These are phyloP conservation scores for Steinernema khuongi DNA, from an alignment of 1,140 invertebrate genomes.

Conservation along the genomic window DNA sequence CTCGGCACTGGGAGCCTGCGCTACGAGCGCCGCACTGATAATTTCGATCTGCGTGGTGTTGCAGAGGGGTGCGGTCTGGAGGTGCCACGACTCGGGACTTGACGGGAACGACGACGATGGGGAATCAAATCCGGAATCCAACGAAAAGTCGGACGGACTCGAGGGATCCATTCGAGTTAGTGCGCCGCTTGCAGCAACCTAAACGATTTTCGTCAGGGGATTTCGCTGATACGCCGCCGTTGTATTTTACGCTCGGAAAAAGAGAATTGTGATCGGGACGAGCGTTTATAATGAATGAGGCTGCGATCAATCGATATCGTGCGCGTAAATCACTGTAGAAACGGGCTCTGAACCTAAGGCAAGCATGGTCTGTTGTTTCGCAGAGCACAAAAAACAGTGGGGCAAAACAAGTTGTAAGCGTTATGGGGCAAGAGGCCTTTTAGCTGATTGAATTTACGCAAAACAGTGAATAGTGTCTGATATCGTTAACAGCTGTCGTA, in stretches of 20 bases:
- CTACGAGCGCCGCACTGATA: not conserved
- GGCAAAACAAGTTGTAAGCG: not conserved
- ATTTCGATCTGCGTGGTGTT: not conserved
- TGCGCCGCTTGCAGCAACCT: not conserved
- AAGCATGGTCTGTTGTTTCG: not conserved
- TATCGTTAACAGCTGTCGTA: too few species aligned
- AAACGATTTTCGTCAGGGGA: not conserved
- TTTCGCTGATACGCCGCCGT: not conserved
- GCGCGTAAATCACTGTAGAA: constrained; percentile 9
- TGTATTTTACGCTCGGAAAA: not conserved
- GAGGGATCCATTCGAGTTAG: not conserved
- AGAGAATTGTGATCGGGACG: not conserved
- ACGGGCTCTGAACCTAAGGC: not conserved
- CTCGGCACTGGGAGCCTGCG: not conserved
- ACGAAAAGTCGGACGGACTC: not conserved
- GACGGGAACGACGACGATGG: constrained; percentile 3
- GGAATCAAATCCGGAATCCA: constrained; percentile 8
- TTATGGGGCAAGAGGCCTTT: too few species aligned
- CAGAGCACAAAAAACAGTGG: not conserved
- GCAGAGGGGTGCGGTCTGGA: not conserved
- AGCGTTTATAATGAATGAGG: constrained; percentile 1
- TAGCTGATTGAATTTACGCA: too few species aligned
- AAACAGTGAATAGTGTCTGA: too few species aligned
- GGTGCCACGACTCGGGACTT: constrained; percentile 1
- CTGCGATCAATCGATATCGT: constrained; percentile 2